Evolutionary conservation across 2,113 vertebrate genomes (phyloP).

Genomic region (Thoracochromis brauschi): DNA sequence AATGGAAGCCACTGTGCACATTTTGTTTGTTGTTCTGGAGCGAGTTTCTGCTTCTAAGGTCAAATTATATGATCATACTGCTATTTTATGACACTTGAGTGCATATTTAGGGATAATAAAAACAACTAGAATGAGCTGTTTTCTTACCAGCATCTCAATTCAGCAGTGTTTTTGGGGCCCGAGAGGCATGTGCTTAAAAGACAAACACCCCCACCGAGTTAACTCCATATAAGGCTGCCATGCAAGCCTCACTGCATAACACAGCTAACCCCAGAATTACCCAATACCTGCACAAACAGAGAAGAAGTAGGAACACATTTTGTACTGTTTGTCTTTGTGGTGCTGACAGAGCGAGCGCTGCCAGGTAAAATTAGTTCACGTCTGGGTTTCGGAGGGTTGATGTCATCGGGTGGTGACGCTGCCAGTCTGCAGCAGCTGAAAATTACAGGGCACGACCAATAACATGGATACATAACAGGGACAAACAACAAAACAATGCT

Average conservation of each 20-base stretch:
- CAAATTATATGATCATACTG: background rate
- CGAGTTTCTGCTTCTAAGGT: background rate
- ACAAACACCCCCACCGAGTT: background rate
- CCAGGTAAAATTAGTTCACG: background rate
- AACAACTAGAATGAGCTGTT: background rate
- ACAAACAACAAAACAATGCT: slow-evolving; percentile 17
- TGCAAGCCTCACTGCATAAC: background rate
- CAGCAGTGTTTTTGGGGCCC: background rate
- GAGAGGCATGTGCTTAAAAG: slow-evolving; percentile 1
- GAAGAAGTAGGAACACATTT: background rate
- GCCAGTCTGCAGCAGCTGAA: slow-evolving; percentile 4
- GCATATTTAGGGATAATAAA: background rate
- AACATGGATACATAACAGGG: slow-evolving; percentile 4
- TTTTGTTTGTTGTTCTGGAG: background rate
- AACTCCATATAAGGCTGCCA: slow-evolving; percentile 23
- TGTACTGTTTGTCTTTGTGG: background rate
- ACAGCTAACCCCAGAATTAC: background rate
- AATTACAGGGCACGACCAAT: slow-evolving; percentile 28
- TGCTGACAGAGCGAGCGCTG: background rate
- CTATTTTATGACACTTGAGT: background rate
- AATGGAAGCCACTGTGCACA: background rate
- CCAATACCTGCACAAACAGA: slow-evolving; percentile 7
- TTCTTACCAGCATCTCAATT: background rate
- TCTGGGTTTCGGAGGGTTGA: slow-evolving; percentile 2
- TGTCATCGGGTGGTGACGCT: background rate